phyloP scores from a whole-genome alignment of 2,888 invertebrate genomes.

The Drosophila algonquin region DNA sequence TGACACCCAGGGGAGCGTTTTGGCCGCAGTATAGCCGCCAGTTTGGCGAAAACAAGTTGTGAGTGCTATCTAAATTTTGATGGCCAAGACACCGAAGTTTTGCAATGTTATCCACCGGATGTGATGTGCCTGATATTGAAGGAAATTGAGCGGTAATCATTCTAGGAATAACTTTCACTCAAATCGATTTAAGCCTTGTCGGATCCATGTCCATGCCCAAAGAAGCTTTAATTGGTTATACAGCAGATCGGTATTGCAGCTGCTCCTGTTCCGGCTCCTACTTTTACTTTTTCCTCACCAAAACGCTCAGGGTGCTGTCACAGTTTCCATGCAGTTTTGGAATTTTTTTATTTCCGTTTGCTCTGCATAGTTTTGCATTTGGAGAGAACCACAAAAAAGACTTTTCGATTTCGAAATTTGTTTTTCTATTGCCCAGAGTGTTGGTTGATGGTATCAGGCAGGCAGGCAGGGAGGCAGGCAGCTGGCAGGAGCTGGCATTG shows the following conservation, averaged over 20 bases:
- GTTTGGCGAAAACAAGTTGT: constrained; percentile 34
- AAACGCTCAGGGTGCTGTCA: constrained; percentile 35
- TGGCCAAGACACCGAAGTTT: background rate
- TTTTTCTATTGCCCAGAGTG: constrained; percentile 7
- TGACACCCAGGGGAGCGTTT: constrained; percentile 71
- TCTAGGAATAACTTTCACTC: constrained; percentile 4
- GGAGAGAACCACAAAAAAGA: constrained; percentile 35
- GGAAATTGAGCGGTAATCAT: constrained; percentile 1
- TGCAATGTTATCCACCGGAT: background rate
- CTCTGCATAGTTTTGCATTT: constrained; percentile 31
- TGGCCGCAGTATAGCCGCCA: too few relatives aligned
- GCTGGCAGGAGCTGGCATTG: background rate
- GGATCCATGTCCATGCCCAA: constrained; percentile 25
- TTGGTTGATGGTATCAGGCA: background rate
- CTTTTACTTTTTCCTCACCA: constrained; percentile 12
- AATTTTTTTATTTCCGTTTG: constrained; percentile 31
- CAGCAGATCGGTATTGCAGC: background rate
- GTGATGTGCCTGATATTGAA: background rate
- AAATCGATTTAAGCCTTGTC: constrained; percentile 20
- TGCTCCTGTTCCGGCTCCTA: background rate
- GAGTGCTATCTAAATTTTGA: constrained; percentile 7
- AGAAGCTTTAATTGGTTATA: constrained; percentile 25
- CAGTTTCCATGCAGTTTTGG: constrained; percentile 34
- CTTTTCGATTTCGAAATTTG: constrained; percentile 29
- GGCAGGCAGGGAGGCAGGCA: too few relatives aligned